These are phyloP conservation scores for Harpagoxenus sublaevis DNA, from an alignment of 2,888 invertebrate species.

Conservation along the genomic window DNA sequence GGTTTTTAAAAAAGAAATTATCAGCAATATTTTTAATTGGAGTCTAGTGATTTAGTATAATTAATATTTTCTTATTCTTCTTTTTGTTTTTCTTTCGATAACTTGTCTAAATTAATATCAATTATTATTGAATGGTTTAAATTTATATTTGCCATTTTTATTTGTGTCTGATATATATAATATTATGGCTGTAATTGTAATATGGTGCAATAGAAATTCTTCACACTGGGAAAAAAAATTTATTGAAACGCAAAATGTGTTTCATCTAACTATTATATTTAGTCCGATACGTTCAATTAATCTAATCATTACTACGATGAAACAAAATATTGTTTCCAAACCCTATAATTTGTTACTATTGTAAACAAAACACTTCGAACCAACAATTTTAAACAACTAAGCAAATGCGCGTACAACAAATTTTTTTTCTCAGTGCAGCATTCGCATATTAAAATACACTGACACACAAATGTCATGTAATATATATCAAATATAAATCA, in stretches of 20 bases:
- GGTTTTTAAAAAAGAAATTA: not conserved
- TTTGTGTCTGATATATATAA: not conserved
- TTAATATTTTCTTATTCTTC: not conserved
- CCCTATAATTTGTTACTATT: no score
- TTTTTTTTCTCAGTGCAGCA: not conserved
- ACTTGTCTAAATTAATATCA: not conserved
- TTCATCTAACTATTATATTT: no score
- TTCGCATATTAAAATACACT: not conserved
- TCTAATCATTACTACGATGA: no score
- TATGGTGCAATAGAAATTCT: not conserved
- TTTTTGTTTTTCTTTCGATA: not conserved
- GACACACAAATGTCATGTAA: not conserved
- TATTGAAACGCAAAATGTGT: no score
- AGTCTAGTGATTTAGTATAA: not conserved
- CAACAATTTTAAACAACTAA: no score
- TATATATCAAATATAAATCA: not conserved
- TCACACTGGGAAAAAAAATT: no score
- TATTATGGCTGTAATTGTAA: not conserved
- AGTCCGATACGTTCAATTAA: no score
- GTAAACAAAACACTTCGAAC: no score
- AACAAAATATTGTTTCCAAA: no score
- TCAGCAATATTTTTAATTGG: not conserved
- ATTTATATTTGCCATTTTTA: not conserved
- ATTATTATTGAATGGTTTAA: not conserved
- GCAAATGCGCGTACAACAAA: no score